These are phyloP conservation scores for Aplysina aerophoba DNA, from an alignment of 37 sponge, comb jelly and placozoan genomes.

Conservation along the genomic window DNA sequence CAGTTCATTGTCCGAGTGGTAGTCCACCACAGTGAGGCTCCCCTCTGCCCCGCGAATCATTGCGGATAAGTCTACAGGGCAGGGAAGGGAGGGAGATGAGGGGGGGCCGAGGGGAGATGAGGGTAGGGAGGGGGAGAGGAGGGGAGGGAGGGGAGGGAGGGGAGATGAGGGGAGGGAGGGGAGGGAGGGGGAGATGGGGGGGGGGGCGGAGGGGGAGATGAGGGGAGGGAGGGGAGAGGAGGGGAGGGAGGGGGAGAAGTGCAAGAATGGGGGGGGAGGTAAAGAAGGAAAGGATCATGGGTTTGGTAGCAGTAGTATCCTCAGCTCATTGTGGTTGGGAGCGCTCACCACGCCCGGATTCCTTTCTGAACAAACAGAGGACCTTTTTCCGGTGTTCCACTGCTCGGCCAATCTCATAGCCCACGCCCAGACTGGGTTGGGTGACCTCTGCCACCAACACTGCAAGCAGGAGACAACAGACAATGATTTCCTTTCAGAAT, in stretches of 20 bases:
- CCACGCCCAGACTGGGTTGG: constrained; percentile 94
- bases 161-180: too few relatives aligned
- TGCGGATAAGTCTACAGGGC: constrained; percentile 71
- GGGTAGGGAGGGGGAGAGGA: too few relatives aligned
- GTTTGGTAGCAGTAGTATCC: neutral
- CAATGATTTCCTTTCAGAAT: neutral
- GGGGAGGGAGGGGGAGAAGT: too few relatives aligned
- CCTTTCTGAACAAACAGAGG: constrained; percentile 89
- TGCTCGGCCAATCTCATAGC: constrained; percentile 94
- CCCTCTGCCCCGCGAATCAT: constrained; percentile 82
- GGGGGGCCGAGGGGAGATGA: too few relatives aligned
- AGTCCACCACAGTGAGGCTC: constrained; percentile 72
- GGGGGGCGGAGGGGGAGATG: too few relatives aligned
- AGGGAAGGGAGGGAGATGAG: neutral
- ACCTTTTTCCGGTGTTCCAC: constrained; percentile 76
- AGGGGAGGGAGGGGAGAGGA: too few relatives aligned
- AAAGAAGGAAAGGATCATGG: too few relatives aligned
- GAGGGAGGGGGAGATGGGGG: too few relatives aligned
- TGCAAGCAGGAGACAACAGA: constrained; percentile 3
- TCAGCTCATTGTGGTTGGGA: neutral
- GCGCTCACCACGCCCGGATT: constrained; percentile 70
- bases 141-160: too few relatives aligned
- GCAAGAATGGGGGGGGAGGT: too few relatives aligned
- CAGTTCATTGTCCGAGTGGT: constrained; percentile 45
- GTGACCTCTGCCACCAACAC: constrained; percentile 96